These are phyloP conservation scores for Lepus americanus DNA, from an alignment of 2,113 vertebrate species.

Conservation along the genomic window DNA sequence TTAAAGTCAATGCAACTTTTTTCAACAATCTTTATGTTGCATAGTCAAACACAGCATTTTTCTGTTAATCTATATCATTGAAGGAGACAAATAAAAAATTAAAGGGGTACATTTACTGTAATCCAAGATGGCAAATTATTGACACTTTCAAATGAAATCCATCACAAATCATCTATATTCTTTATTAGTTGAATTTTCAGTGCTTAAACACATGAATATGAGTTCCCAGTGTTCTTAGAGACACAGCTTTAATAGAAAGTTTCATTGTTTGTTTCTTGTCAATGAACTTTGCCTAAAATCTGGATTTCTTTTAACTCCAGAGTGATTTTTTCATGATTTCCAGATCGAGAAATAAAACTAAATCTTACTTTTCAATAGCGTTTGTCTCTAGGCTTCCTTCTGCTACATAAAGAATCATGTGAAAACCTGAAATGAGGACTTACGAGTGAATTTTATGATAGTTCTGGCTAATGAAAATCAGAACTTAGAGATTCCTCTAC, in stretches of 20 bases:
- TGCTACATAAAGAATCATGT: background rate
- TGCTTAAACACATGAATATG: background rate
- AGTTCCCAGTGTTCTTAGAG: background rate
- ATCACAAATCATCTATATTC: background rate
- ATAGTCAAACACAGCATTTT: background rate
- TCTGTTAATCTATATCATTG: background rate
- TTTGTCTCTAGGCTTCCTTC: background rate
- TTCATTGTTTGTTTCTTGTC: background rate
- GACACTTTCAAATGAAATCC: background rate
- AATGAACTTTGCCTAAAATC: background rate
- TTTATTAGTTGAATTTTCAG: constrained; percentile 13
- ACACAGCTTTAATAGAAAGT: background rate
- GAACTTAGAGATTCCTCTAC: background rate
- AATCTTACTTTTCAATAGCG: background rate
- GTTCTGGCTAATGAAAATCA: background rate
- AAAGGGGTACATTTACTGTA: background rate
- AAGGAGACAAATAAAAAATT: background rate
- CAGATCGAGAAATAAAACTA: background rate
- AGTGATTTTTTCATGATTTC: background rate
- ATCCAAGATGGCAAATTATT: background rate
- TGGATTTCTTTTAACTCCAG: background rate
- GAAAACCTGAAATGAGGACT: background rate
- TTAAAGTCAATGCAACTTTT: constrained; percentile 16
- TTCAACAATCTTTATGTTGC: background rate
- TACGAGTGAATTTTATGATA: background rate